Evolutionary conservation across 2,797 vertebrate species (phyloP), one percentile per base, ranked within the genome.

Genomic region (Ambastaia sidthimunki): DNA sequence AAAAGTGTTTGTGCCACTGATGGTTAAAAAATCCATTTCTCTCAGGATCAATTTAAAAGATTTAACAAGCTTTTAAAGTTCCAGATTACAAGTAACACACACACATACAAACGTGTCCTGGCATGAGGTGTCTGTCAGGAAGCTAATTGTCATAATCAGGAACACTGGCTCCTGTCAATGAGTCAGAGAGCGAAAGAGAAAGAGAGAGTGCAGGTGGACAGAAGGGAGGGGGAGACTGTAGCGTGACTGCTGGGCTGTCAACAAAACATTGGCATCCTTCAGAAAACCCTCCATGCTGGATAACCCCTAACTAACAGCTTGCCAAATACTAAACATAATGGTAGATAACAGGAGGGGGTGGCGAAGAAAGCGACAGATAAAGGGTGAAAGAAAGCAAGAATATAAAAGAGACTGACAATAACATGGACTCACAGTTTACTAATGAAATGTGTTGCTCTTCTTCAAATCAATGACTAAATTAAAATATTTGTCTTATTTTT

Each of bases 131-230:
- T 80, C 81, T 78, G 71, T 82, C 74, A 72, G 72, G 57, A 73
- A 85, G 69, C 79, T 69, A 82, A 86, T 80, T 84, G 78, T 84
- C 70, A 84, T 79, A 76, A 82, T 82, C 80, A 84, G 73, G 72
- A 82, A 82, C 75, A 78, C 63, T 77, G 48, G 59, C 74, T 84
- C 59, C 78, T 67, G 62, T 78, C 80, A 83, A 71, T 83, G 76
- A 85, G 81, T 81, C 74, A 82, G 76, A 75, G 25, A 72, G 70
- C 80, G 15, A 63, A 54, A 69, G 68, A 71, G 31, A 74, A 67
- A 71, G 12, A 65, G n/a, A 52, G 80, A 50, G 67, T 74, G 76
- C 76, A 81, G 83, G 83, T 84, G 83, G 72, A 78, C 76, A 84
- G 83, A 75, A 79, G 71, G 72, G 79, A 84, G 83, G 83, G 76